Evolutionary conservation across 2,113 vertebrate genomes (phyloP).

Genomic region (Strigops habroptila): DNA sequence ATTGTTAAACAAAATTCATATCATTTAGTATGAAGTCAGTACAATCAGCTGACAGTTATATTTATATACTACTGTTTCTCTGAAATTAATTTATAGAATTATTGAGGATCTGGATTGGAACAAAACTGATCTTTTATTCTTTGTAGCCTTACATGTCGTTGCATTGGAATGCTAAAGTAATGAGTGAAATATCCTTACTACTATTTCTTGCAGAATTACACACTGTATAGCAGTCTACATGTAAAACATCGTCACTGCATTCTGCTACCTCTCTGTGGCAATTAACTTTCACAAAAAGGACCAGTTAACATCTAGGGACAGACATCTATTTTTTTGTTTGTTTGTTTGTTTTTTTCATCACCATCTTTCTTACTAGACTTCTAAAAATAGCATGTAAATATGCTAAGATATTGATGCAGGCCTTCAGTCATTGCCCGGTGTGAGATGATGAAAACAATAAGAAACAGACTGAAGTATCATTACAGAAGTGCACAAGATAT

Average conservation of each 20-base stretch:
- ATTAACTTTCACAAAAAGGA: not conserved
- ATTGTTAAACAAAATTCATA: not conserved
- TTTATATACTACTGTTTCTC: not conserved
- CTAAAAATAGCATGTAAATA: not conserved
- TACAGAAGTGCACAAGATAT: not conserved
- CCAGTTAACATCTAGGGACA: not conserved
- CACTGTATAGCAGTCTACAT: no score
- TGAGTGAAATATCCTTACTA: not conserved
- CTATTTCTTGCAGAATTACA: not conserved
- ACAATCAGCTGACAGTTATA: not conserved
- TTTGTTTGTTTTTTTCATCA: not conserved
- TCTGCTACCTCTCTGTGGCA: not conserved
- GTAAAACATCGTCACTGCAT: fast-evolving
- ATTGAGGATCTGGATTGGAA: not conserved
- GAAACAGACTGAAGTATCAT: not conserved
- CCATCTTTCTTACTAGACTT: not conserved
- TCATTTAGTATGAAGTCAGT: not conserved
- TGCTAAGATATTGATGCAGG: not conserved
- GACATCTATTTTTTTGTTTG: not conserved
- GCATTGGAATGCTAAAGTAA: not conserved
- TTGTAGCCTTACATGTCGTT: not conserved
- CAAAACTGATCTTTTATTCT: not conserved
- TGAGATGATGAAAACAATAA: not conserved
- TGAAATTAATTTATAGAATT: not conserved
- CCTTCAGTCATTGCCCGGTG: fast-evolving